These are phyloP conservation scores for Phallusia fumigata DNA, from an alignment of 23 tunicate genomes.

Conservation along the genomic window DNA sequence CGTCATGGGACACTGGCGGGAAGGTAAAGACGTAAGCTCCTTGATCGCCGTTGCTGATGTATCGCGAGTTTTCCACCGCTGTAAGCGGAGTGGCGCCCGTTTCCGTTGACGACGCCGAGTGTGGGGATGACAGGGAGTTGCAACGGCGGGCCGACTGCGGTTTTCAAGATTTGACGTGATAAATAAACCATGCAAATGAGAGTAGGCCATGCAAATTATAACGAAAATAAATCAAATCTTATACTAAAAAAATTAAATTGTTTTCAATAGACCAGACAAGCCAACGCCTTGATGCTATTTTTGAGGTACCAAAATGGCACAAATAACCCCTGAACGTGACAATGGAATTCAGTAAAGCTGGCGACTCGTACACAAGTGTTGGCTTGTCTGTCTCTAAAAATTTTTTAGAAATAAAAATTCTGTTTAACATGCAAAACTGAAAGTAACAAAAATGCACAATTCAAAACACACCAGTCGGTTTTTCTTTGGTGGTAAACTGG, in stretches of 20 bases:
- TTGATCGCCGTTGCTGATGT: neutral
- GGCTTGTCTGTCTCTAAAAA: too few relatives aligned
- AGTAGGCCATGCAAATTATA: neutral
- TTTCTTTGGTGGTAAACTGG: slow-evolving; percentile 72
- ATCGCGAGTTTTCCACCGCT: neutral
- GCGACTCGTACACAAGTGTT: too few relatives aligned
- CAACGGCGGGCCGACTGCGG: slow-evolving; percentile 7
- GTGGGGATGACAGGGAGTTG: neutral
- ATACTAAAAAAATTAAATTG: too few relatives aligned
- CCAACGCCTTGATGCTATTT: too few relatives aligned
- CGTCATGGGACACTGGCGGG: neutral
- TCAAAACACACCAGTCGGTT: neutral
- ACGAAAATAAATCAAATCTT: neutral
- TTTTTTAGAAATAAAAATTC: neutral
- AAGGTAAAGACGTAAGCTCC: neutral
- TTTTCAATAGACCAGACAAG: too few relatives aligned
- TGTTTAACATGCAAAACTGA: neutral
- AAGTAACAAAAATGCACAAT: neutral
- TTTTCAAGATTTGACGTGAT: neutral
- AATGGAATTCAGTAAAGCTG: too few relatives aligned
- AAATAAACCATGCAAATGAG: slow-evolving; percentile 1
- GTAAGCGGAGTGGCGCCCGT: neutral
- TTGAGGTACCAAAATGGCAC: too few relatives aligned
- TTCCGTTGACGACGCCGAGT: neutral
- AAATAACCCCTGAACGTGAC: too few relatives aligned